Base-by-base conservation (phyloP, 2,888 invertebrate genomes). In the Stenichneumon culpator region DNA sequence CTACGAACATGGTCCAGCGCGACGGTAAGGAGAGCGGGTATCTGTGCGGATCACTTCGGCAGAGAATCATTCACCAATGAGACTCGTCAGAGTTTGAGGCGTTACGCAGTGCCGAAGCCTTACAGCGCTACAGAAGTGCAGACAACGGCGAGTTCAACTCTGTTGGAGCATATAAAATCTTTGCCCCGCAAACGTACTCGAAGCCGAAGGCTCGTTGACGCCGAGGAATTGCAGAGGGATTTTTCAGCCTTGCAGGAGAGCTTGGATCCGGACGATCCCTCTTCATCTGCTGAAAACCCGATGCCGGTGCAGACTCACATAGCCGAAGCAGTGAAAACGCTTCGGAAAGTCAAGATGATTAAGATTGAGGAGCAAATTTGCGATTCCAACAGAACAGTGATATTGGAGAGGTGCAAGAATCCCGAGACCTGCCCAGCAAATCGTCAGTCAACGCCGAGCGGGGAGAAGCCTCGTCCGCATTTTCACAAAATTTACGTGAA, bases 1-100 rank as follows among this genome's bases (percentile, higher is more conserved):
- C 22, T 74, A 3, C 74, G 74, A 1, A 74, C 68, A 2, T 81
- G 81, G 81, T 32, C 81, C 11, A 75, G 81, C 11, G 47, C 81
- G 6, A 68, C 74, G 3, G 14, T 81, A 32, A 68, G 81, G 39
- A 54, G 81, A 60, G 74, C 74, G 3, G 81, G 81, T 25, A 47
- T 81, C 2, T 81, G 81, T 16, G 57, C 5, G 1, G 81, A 81
- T 2, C 81, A 81, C 32, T 81, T 74, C 14, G 6, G 4, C 5
- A 57, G 57, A 6, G 57, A 74, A 25, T 74, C 44, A 6, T 79
- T 79, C 60, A 57, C 39, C 0, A 44, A 79, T 22, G 63, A 39
- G 4, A 36, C 72, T 25, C 72, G 72, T 9, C 70, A 7, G 6
- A 50, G 36, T 39, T 25, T 79, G 54, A 50, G 67, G 3, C 79